Base-by-base conservation (phyloP, 2,113 vertebrate genomes). In the Anolis carolinensis region DNA sequence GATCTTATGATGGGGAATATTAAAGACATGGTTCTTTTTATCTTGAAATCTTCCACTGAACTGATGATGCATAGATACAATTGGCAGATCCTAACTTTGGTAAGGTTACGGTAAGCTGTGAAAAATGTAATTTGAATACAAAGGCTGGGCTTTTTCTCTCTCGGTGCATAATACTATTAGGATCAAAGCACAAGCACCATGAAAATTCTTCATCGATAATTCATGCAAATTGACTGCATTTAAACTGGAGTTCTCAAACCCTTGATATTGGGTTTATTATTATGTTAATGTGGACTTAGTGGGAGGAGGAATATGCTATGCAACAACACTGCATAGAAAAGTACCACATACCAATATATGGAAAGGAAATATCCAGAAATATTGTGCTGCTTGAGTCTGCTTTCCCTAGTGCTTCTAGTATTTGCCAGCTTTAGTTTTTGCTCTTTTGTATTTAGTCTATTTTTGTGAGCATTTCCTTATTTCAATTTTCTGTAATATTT, bases 151-250 rank as follows among this genome's bases (percentile, higher is more conserved):
- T 93, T 90, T 0, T 0, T 90, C 92, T 92, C 90, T 92, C 93
- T 93, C 92, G 55, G 25, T 20, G 21, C 36, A 55, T 93, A 93
- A 93, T 90, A 68, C 79, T 86, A 79, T 93, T 91, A 90, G 85
- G 79, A 93, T 94, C 92, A 93, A 94, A 95, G 92, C 89, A 88
- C 6, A 83, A 94, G 90, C 90, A 88, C 91, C 91, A 92, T 94
- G 92, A 93, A 93, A 93, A 92, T 94, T 93, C 84, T 92, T 89
- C 77, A 34, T 85, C 88, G 87, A 90, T 93, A 93, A 94, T 86
- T 48, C 87, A 87, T 82, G 52, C 73, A 88, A 88, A 79, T 55
- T 75, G 85, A 74, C 52, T 62, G 89, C 90, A 90, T 90, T 85
- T 88, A 88, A 91, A 92, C 89, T 92, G 82, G 79, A 88, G 89